phyloP scores from a whole-genome alignment of 2,888 invertebrate genomes.

The Incurvaria masculella region DNA sequence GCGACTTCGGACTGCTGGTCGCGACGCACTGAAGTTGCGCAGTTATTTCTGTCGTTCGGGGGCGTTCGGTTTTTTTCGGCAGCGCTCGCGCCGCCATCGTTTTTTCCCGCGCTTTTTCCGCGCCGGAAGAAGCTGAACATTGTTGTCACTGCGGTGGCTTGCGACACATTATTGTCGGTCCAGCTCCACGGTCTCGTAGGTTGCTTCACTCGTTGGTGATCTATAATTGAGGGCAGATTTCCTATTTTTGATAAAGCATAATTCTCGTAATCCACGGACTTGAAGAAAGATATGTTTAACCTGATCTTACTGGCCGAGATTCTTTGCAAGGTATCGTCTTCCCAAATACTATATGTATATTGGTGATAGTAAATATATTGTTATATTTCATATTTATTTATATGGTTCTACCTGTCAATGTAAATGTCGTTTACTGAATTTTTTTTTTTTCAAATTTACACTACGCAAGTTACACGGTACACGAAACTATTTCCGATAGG shows the following conservation, averaged over 20 bases:
- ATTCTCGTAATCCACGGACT: background rate
- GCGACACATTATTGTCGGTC: slow-evolving; percentile 27
- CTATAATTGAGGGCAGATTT: background rate
- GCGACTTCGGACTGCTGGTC: background rate
- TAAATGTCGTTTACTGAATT: too few relatives aligned
- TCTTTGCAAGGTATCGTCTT: too few relatives aligned
- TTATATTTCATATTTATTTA: too few relatives aligned
- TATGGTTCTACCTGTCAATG: too few relatives aligned
- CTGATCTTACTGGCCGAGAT: too few relatives aligned
- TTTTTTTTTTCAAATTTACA: too few relatives aligned
- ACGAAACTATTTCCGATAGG: too few relatives aligned
- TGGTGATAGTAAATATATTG: too few relatives aligned
- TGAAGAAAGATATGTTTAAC: too few relatives aligned
- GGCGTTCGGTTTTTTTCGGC: slow-evolving; percentile 22
- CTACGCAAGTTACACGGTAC: too few relatives aligned
- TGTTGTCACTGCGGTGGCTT: slow-evolving; percentile 25
- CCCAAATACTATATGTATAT: too few relatives aligned
- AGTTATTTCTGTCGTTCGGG: slow-evolving; percentile 28
- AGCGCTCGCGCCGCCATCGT: slow-evolving; percentile 17
- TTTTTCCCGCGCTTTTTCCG: slow-evolving; percentile 40
- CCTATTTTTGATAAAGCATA: background rate
- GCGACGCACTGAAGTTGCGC: background rate
- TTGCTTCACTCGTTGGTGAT: background rate
- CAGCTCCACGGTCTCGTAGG: slow-evolving; percentile 1
- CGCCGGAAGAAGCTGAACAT: slow-evolving; percentile 46